Conservation (phyloP, 2,888 invertebrate genomes). For the Scelioninae gen. 2 region DNA sequence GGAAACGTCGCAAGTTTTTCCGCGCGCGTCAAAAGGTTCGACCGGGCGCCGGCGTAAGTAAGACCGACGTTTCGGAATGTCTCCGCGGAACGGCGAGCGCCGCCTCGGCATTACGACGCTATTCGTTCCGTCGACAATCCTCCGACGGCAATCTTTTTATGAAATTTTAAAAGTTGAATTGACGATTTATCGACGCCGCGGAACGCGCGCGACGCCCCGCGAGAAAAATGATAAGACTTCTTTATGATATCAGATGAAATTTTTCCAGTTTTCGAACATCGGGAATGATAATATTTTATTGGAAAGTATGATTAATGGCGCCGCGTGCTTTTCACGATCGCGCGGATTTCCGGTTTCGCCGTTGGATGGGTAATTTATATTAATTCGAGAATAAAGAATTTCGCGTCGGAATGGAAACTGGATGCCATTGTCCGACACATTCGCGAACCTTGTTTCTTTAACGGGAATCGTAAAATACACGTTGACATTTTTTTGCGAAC, state of each 20-base stretch:
- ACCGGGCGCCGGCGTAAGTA: conserved; percentile 35
- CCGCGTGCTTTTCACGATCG: conserved; percentile 11
- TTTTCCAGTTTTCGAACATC: conserved; percentile 49
- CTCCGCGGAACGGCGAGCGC: conserved; percentile 45
- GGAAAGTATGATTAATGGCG: conserved; percentile 41
- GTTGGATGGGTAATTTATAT: conserved; percentile 25
- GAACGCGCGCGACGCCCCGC: conserved; percentile 22
- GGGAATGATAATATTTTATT: conserved; percentile 50
- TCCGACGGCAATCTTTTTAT: conserved; percentile 58
- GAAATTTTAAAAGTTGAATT: conserved; percentile 56
- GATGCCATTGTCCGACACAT: too few relatives aligned
- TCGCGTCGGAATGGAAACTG: too few relatives aligned
- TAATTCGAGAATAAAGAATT: not conserved
- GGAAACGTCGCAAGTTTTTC: conserved; percentile 36
- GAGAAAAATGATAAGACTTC: conserved; percentile 53
- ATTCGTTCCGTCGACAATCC: conserved; percentile 57
- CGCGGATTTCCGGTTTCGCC: conserved; percentile 19
- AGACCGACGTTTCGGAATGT: conserved; percentile 49
- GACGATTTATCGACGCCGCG: conserved; percentile 54
- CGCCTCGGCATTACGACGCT: conserved; percentile 58
- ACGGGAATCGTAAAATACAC: too few relatives aligned
- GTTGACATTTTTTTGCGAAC: too few relatives aligned
- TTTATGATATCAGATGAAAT: conserved; percentile 53
- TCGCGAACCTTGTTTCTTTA: too few relatives aligned
- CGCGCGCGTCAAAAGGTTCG: conserved; percentile 40